Percentiles rank a stretch among this genome's conserved stretches.
Conservation (phyloP, 2,888 invertebrate species). For the Drosophila nigricruria region DNA sequence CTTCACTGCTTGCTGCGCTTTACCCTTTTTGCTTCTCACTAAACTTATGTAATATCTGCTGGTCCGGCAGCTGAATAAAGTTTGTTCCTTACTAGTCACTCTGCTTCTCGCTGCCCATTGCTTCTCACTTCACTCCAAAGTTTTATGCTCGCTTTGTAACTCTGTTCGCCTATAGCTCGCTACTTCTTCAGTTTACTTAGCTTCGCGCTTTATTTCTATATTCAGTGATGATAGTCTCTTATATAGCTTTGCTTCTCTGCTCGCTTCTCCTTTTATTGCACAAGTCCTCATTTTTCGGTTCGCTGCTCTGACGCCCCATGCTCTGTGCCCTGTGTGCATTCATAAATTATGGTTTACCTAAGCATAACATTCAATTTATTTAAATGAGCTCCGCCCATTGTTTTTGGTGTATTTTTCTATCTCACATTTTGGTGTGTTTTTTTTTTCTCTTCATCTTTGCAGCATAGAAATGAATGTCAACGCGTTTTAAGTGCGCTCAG, state of each 20-base stretch:
- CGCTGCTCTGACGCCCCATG: background rate
- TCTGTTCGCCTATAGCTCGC: background rate
- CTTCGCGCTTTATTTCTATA: background rate
- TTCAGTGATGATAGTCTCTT: background rate
- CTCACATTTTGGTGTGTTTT: slow-evolving; percentile 1
- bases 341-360: slow-evolving; percentile 33
- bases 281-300: slow-evolving; percentile 9
- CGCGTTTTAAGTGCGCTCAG: slow-evolving; percentile 54
- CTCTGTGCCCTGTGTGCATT: background rate
- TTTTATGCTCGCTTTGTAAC: background rate
- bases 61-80: background rate
- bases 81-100: too few species aligned
- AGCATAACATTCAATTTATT: slow-evolving; percentile 46
- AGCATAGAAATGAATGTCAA: slow-evolving; percentile 57
- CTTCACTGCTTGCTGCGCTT: too few species aligned
- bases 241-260: background rate
- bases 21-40: background rate
- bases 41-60: background rate
- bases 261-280: slow-evolving; percentile 1
- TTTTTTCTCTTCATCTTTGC: slow-evolving; percentile 16
- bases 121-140: background rate
- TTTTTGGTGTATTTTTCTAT: slow-evolving; percentile 1
- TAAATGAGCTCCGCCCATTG: slow-evolving; percentile 39
- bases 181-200: background rate
- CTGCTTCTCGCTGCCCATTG: background rate